Base-by-base conservation (phyloP, 1,140 invertebrate genomes). In the Cylas formicarius region DNA sequence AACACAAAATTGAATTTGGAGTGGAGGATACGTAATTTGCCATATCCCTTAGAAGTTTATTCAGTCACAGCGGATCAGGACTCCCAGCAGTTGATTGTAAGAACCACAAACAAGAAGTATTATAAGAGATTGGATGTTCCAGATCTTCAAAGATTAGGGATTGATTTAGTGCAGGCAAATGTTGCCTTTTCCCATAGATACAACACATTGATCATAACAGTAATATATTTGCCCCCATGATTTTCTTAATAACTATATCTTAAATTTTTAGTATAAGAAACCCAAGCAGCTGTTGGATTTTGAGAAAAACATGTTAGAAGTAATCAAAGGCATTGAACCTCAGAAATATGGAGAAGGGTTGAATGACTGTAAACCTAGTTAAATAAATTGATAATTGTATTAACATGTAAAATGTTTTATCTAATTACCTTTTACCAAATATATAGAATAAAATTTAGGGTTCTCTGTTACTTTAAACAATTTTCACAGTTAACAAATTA, bases 61-160 rank as follows among this genome's bases (percentile, higher is more conserved):
- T 77, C 73, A 11, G 75, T 89, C 4, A 75, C 66, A 38, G 77
- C 75, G 0, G 73, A 81, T 45, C 57, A 69, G 32, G 72, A 78
- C 9, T 73, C 80, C 55, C 76, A 72, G 24, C 73, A 71, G 37
- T 76, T 87, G 28, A 68, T 77, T 17, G 72, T 88, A 4, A 69
- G 78, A 43, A 88, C 85, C 11, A 76, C 66, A 16, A 87, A 88
- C 62, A 87, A 85, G 56, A 88, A 87, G 51, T 88, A 86, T 64
- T 88, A 74, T 56, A 88, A 87, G 58, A 81, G 79, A 55, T 65
- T 88, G n/a, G 52, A 56, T 14, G 63, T 86, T 29, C 81, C 80
- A 34, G 84, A 87, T 60, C 65, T 87, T 21, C 72, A 78, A 46
- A 72, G 84, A 55, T 70, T 78, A n/a, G 72, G 73, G 14, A 42